These are phyloP conservation scores for Pseudoips prasinana DNA, from an alignment of 2,888 invertebrate genomes.

Conservation along the genomic window DNA sequence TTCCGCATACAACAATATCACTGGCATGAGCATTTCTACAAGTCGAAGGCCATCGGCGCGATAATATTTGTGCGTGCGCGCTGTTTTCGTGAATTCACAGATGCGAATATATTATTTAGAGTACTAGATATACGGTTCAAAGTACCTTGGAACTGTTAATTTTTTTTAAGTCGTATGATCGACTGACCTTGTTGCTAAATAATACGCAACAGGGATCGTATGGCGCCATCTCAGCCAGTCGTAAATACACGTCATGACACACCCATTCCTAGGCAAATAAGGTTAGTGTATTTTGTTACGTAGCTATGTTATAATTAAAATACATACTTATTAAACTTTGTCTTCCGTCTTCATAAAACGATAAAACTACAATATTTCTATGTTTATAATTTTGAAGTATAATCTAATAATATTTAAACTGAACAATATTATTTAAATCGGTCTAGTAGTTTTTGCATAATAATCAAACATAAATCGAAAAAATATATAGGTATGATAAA, in stretches of 20 bases:
- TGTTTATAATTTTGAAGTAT: too few relatives aligned
- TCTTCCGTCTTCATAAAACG: too few relatives aligned
- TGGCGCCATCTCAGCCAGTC: slow-evolving; percentile 45
- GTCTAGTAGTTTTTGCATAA: too few relatives aligned
- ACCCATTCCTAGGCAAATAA: slow-evolving; percentile 75
- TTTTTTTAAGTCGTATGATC: slow-evolving; percentile 44
- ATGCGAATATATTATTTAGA: slow-evolving; percentile 39
- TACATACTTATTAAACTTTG: too few relatives aligned
- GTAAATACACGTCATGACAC: slow-evolving; percentile 75
- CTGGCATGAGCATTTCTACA: slow-evolving; percentile 43
- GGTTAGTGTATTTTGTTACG: slow-evolving; percentile 55
- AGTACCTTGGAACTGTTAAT: slow-evolving; percentile 37
- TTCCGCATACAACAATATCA: slow-evolving; percentile 39
- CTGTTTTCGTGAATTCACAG: slow-evolving; percentile 20
- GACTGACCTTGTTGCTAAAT: slow-evolving; percentile 67
- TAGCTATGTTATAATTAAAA: too few relatives aligned
- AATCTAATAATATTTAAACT: too few relatives aligned
- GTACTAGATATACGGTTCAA: slow-evolving; percentile 49
- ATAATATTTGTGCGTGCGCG: slow-evolving; percentile 54
- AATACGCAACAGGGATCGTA: slow-evolving; percentile 64
- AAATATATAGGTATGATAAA: too few relatives aligned
- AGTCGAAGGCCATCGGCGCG: slow-evolving; percentile 52
- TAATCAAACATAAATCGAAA: too few relatives aligned
- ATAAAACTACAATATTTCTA: too few relatives aligned
- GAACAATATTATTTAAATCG: too few relatives aligned